These are phyloP conservation scores for Spongilla lacustris DNA, from an alignment of 37 sponge, comb jelly and placozoan species.

Conservation along the genomic window DNA sequence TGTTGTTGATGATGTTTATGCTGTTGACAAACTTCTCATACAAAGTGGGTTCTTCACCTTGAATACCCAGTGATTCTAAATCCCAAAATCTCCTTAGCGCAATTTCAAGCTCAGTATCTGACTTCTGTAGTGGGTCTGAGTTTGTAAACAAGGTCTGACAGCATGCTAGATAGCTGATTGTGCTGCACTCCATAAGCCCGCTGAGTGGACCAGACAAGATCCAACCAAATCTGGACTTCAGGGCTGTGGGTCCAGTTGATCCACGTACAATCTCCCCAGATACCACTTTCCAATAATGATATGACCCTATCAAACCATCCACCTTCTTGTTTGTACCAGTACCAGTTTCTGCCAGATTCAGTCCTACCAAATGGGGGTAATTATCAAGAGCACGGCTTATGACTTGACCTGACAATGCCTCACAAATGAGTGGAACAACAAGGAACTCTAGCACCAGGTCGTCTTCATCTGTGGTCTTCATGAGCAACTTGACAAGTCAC, in stretches of 20 bases:
- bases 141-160: not conserved
- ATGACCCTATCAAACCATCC: not conserved
- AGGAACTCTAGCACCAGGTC: not conserved
- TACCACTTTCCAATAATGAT: not conserved
- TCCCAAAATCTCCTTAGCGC: constrained; percentile 32
- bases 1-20: not conserved
- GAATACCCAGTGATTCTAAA: constrained; percentile 45
- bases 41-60: not conserved
- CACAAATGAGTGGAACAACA: constrained; percentile 38
- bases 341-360: constrained; percentile 17
- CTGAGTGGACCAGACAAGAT: constrained; percentile 1
- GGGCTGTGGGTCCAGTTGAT: not conserved
- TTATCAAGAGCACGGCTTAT: not conserved
- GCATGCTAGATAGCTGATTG: not conserved
- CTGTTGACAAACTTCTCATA: constrained; percentile 1
- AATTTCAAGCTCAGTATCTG: not conserved
- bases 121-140: not conserved
- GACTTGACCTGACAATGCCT: constrained; percentile 17
- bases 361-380: constrained; percentile 9
- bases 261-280: not conserved
- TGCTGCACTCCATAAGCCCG: not conserved
- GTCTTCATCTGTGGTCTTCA: not conserved
- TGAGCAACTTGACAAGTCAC: constrained; percentile 13
- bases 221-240: constrained; percentile 1
- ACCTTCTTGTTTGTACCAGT: not conserved